A percentile compares a stretch with the other conserved stretches of the same genome.
Conservation (phyloP, 1,140 invertebrate genomes). For the Drosophila busckii region DNA sequence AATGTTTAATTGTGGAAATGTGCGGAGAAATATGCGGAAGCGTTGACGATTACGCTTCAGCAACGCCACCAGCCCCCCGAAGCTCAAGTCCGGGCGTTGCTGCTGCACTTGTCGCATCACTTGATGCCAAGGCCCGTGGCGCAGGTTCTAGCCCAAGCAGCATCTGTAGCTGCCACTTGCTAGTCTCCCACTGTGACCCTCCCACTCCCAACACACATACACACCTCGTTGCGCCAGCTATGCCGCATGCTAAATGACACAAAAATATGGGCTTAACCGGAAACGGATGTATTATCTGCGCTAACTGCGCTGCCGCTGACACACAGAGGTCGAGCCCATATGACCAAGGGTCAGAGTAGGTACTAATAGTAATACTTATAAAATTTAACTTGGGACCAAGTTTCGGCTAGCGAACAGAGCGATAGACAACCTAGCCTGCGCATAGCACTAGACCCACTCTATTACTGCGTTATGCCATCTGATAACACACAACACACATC, state of each 20-base stretch:
- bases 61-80: no score
- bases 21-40: conserved; percentile 77
- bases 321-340: no score
- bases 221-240: neutral
- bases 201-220: conserved; percentile 6
- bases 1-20: conserved; percentile 77
- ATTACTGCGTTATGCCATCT: no score
- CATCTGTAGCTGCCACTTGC: conserved; percentile 67
- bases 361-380: no score
- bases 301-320: conserved; percentile 74
- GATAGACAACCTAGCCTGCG: no score
- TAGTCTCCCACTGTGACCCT: conserved; percentile 37
- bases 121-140: conserved; percentile 51
- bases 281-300: conserved; percentile 79
- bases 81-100: no score
- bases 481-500: no score
- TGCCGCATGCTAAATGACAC: conserved; percentile 61
- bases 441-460: no score
- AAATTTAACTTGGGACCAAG: no score
- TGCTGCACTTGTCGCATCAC: conserved; percentile 75
- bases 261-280: conserved; percentile 79
- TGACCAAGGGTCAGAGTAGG: no score
- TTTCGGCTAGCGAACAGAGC: no score
- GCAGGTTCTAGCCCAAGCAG: conserved; percentile 52
- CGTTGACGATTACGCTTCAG: conserved; percentile 70